Evolutionary conservation across 2,888 invertebrate species (phyloP).

Genomic region (Rhimphoctona megacephalus): DNA sequence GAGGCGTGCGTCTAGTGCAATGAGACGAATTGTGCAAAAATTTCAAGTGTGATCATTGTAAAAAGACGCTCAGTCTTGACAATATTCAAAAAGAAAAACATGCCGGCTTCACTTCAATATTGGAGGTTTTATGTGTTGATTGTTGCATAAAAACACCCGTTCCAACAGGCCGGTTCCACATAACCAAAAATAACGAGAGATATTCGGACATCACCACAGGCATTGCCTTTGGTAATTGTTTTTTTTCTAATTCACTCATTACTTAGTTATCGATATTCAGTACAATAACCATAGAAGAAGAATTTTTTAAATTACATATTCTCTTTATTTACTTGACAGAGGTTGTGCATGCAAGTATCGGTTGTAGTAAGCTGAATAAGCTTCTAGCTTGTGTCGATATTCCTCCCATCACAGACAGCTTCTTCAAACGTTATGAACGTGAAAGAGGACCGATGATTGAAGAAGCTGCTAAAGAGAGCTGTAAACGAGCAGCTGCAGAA

Average conservation of each 20-base stretch:
- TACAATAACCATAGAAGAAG: slow-evolving; percentile 19
- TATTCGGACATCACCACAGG: slow-evolving; percentile 29
- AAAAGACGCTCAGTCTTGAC: slow-evolving; percentile 22
- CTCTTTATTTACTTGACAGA: slow-evolving; percentile 28
- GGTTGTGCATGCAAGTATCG: slow-evolving; percentile 35
- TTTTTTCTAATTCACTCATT: background rate
- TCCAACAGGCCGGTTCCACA: slow-evolving; percentile 20
- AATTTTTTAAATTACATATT: slow-evolving; percentile 11
- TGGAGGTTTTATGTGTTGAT: slow-evolving; percentile 22
- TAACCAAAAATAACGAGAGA: slow-evolving; percentile 30
- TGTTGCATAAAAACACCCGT: slow-evolving; percentile 11
- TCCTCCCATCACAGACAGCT: slow-evolving; percentile 36
- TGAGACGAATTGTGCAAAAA: slow-evolving; percentile 22
- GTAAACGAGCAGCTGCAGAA: slow-evolving; percentile 36
- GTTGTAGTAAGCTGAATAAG: slow-evolving; percentile 22
- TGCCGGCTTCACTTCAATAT: slow-evolving; percentile 23
- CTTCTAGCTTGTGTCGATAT: slow-evolving; percentile 29
- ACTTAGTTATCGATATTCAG: slow-evolving; percentile 6
- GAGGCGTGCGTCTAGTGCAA: slow-evolving; percentile 10
- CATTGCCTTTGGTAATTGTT: slow-evolving; percentile 19
- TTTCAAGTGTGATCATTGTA: slow-evolving; percentile 20
- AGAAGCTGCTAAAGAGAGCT: slow-evolving; percentile 26
- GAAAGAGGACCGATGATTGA: slow-evolving; percentile 38
- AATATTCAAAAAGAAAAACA: slow-evolving; percentile 27
- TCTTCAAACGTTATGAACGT: slow-evolving; percentile 38